Evolutionary conservation across 2,888 invertebrate genomes (phyloP).

Genomic region (Apamea crenata): DNA sequence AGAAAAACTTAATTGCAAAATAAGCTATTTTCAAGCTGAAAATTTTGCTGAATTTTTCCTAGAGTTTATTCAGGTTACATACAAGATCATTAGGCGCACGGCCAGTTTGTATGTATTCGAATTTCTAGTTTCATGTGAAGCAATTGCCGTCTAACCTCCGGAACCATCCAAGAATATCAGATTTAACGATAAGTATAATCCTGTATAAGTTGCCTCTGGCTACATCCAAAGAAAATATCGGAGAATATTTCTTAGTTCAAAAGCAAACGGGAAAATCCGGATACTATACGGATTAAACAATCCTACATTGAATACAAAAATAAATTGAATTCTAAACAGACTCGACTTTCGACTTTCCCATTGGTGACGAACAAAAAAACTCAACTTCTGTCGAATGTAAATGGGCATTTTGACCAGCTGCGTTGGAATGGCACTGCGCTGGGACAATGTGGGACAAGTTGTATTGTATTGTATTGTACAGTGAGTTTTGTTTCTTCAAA

Average conservation of each 20-base stretch:
- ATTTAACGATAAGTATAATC: background rate
- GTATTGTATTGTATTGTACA: constrained; percentile 67
- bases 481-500: constrained; percentile 81
- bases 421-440: constrained; percentile 36
- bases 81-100: background rate
- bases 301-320: constrained; percentile 54
- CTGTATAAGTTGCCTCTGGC: background rate
- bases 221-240: background rate
- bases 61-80: background rate
- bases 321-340: constrained; percentile 66
- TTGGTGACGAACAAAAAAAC: constrained; percentile 58
- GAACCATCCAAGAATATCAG: background rate
- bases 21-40: background rate
- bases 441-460: constrained; percentile 53
- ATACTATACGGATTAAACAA: constrained; percentile 48
- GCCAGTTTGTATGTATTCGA: background rate
- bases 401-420: constrained; percentile 66
- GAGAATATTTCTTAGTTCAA: constrained; percentile 6
- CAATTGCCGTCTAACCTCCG: background rate
- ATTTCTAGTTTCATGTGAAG: background rate
- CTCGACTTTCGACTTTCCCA: constrained; percentile 56
- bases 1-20: background rate
- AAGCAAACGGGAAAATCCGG: constrained; percentile 15
- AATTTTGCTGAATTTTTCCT: background rate
- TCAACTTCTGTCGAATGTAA: constrained; percentile 62